These are phyloP conservation scores for Petrocephalus sullivani DNA, from an alignment of 2,797 vertebrate genomes.

Conservation along the genomic window DNA sequence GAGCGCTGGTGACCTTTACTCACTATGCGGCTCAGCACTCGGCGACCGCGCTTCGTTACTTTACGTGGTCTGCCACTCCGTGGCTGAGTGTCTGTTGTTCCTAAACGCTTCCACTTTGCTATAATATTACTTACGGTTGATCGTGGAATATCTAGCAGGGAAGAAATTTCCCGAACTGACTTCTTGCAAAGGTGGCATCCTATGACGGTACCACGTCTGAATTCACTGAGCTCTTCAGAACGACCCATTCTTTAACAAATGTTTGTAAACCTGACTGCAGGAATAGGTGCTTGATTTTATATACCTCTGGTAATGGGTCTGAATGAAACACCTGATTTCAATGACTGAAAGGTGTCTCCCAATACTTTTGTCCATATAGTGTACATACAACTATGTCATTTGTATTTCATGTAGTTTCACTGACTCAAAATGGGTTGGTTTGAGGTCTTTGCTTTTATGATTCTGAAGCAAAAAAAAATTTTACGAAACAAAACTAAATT, in stretches of 20 bases:
- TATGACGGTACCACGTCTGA: background rate
- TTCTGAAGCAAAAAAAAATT: background rate
- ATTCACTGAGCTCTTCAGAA: background rate
- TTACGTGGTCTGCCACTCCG: background rate
- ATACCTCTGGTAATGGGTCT: too few species aligned
- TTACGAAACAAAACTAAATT: background rate
- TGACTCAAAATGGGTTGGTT: background rate
- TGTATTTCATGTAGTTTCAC: background rate
- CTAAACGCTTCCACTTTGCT: background rate
- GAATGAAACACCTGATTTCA: too few species aligned
- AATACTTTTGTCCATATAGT: background rate
- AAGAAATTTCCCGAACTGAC: background rate
- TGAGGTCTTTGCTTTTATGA: background rate
- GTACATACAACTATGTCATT: background rate
- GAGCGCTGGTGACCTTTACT: background rate
- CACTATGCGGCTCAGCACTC: background rate
- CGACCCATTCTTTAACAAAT: too few species aligned
- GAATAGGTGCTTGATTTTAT: too few species aligned
- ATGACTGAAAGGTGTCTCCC: too few species aligned
- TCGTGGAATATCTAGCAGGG: background rate
- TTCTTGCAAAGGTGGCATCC: background rate
- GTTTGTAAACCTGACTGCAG: too few species aligned
- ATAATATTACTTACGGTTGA: background rate
- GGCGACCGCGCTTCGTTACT: background rate
- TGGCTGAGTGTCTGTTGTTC: background rate